A percentile compares a stretch with the other conserved stretches of the same genome.
phyloP scores from a whole-genome alignment of 2,888 invertebrate genomes.

The Nephrotoma guestfalica region DNA sequence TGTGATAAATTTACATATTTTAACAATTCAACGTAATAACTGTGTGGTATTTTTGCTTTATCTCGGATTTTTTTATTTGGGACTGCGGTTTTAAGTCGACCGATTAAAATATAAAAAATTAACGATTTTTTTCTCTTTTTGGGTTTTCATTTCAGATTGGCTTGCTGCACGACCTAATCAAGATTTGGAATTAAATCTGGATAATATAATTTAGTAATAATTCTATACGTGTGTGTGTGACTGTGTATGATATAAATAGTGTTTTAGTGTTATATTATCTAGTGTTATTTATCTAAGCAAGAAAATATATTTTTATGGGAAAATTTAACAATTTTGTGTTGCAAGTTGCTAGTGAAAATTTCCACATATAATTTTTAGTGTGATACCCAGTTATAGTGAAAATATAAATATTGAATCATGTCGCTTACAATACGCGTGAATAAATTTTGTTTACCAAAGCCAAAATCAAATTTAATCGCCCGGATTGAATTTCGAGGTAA shows the following conservation, averaged over 20 bases:
- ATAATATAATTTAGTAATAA: background rate
- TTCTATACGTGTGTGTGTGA: no score
- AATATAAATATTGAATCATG: conserved; percentile 35
- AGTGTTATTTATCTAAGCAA: background rate
- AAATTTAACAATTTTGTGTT: background rate
- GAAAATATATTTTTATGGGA: background rate
- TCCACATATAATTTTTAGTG: background rate
- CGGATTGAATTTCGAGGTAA: conserved; percentile 62
- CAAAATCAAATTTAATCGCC: conserved; percentile 50
- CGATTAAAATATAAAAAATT: background rate
- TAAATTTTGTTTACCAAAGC: conserved; percentile 52
- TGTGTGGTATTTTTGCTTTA: background rate
- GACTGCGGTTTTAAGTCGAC: background rate
- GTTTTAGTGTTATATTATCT: background rate
- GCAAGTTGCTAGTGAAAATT: background rate
- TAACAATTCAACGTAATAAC: background rate
- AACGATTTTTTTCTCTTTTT: background rate
- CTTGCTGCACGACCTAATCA: background rate
- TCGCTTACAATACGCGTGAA: conserved; percentile 51
- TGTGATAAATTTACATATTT: background rate
- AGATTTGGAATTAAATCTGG: background rate
- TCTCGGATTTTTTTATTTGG: background rate
- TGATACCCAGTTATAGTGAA: background rate
- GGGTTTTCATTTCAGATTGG: background rate
- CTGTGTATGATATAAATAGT: background rate